These are phyloP conservation scores for Tokudaia tokunoshimensis DNA, from an alignment of 2,797 vertebrate genomes.

Conservation along the genomic window DNA sequence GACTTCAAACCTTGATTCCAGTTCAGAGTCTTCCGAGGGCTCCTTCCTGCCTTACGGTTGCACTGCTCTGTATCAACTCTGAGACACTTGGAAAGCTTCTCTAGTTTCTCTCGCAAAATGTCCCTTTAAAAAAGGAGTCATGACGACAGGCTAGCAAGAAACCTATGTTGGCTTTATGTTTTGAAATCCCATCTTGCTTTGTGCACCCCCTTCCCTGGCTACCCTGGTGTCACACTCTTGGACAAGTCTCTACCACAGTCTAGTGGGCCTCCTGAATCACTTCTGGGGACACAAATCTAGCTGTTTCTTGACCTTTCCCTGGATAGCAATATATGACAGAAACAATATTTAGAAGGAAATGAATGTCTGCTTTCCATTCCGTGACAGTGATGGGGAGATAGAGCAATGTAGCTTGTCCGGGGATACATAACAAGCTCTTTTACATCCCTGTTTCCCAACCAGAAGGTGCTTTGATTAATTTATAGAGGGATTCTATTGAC, in stretches of 20 bases:
- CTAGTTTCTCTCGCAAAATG: conserved; percentile 22
- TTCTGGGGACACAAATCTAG: neutral
- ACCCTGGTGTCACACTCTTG: neutral
- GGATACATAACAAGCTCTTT: neutral
- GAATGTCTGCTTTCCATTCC: neutral
- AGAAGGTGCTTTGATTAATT: neutral
- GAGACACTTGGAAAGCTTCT: conserved; percentile 7
- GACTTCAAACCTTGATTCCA: conserved; percentile 28
- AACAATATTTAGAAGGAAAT: neutral
- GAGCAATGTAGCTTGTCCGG: neutral
- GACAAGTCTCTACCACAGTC: neutral
- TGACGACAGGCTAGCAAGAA: neutral
- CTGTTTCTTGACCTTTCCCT: neutral
- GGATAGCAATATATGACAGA: neutral
- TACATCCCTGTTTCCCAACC: neutral
- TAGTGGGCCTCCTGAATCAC: neutral
- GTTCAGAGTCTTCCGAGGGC: conserved; percentile 16
- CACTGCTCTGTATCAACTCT: neutral
- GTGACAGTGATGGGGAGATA: neutral
- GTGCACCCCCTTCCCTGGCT: rapidly evolving
- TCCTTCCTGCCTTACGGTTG: neutral
- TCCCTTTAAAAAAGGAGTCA: conserved; percentile 20
- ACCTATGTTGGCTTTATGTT: neutral
- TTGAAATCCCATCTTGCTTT: neutral
- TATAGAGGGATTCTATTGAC: neutral